Evolutionary conservation across 2,888 invertebrate genomes (phyloP).

Genomic region (Tachystola acroxantha): DNA sequence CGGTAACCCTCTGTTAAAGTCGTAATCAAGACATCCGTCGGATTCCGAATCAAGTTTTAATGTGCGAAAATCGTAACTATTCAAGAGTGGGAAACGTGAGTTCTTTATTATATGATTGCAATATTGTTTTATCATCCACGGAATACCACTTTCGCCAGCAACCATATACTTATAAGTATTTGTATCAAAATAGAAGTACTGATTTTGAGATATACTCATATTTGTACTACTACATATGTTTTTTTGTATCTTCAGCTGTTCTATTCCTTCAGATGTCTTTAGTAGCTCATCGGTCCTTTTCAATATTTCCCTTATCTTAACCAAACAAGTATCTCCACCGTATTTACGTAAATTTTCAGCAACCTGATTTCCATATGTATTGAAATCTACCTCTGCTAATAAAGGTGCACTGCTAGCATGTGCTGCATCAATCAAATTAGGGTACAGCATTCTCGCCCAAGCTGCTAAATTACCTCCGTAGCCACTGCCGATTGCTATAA

Average conservation of each 20-base stretch:
- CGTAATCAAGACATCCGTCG: not conserved
- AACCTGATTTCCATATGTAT: slow-evolving; percentile 6
- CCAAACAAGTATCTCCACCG: not conserved
- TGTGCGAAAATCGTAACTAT: not conserved
- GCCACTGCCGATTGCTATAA: slow-evolving; percentile 36
- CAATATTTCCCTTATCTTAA: not conserved
- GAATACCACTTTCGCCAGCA: not conserved
- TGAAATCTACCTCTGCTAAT: slow-evolving; percentile 13
- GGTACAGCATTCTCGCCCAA: slow-evolving; percentile 59
- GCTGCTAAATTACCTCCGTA: slow-evolving; percentile 65
- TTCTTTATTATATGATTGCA: not conserved
- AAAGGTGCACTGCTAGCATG: slow-evolving; percentile 63
- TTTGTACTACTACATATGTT: slow-evolving; percentile 4
- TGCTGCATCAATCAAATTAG: slow-evolving; percentile 59
- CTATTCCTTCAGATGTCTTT: not conserved
- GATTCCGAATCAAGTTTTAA: too few species aligned
- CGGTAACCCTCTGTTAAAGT: not conserved
- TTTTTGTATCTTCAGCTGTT: slow-evolving; percentile 7
- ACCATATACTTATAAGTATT: not conserved
- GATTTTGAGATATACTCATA: not conserved
- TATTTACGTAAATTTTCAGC: not conserved
- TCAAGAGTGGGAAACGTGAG: not conserved
- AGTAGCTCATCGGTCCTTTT: not conserved
- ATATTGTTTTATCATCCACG: not conserved
- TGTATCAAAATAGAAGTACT: not conserved